Percentiles rank a stretch among this genome's conserved stretches.
phyloP scores from a whole-genome alignment of 2,888 invertebrate genomes.

The Elmis aenea region DNA sequence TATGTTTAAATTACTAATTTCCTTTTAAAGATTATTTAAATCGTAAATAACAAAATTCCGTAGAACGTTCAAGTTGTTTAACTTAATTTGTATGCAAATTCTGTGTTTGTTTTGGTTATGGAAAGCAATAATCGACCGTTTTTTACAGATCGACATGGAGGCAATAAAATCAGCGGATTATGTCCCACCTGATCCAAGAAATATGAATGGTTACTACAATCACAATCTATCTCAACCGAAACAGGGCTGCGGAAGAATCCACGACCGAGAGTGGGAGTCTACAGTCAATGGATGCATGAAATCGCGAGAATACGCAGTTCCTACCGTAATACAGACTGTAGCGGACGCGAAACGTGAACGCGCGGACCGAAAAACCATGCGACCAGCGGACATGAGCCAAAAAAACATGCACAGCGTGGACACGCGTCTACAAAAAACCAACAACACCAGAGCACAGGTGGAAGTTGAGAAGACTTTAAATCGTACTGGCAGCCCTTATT shows the following conservation, averaged over 20 bases:
- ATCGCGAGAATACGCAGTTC: constrained; percentile 31
- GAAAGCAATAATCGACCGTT: not conserved
- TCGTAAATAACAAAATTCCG: too few species aligned
- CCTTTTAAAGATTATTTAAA: too few species aligned
- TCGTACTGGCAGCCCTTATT: constrained; percentile 12
- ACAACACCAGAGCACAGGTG: constrained; percentile 9
- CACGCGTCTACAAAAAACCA: constrained; percentile 6
- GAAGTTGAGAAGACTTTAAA: constrained; percentile 13
- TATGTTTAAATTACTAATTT: too few species aligned
- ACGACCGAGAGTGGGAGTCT: constrained; percentile 36
- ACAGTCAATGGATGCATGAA: constrained; percentile 38
- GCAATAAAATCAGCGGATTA: constrained; percentile 50
- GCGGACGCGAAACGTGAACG: constrained; percentile 28
- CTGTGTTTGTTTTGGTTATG: too few species aligned
- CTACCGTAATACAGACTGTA: constrained; percentile 36
- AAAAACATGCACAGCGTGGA: constrained; percentile 12
- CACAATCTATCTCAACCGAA: constrained; percentile 33
- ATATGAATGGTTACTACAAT: constrained; percentile 40
- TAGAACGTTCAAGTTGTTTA: too few species aligned
- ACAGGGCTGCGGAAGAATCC: constrained; percentile 26
- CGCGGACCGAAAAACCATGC: constrained; percentile 16
- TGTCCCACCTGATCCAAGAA: constrained; percentile 38
- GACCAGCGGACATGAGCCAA: constrained; percentile 12
- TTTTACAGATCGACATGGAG: constrained; percentile 52
- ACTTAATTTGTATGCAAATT: too few species aligned